Evolutionary conservation across 2,888 invertebrate genomes (phyloP).

Genomic region (Priapulus caudatus): DNA sequence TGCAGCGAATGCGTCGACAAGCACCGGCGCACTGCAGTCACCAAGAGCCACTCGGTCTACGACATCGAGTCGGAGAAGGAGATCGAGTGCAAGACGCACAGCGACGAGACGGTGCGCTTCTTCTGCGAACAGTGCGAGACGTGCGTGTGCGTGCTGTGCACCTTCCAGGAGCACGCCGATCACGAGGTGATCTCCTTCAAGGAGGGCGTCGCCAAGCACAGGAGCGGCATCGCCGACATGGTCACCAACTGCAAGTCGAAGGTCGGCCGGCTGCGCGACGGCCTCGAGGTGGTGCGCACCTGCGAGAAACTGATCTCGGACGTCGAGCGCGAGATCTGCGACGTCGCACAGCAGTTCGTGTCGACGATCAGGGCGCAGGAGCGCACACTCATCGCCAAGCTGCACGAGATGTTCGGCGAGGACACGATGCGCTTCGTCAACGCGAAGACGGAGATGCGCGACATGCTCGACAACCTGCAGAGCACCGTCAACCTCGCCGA

Average conservation of each 20-base stretch:
- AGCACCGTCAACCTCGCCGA: conserved; percentile 32
- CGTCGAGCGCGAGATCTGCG: background rate
- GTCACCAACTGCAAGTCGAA: conserved; percentile 10
- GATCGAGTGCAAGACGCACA: conserved; percentile 34
- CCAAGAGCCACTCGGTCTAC: conserved; percentile 34
- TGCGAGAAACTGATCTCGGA: background rate
- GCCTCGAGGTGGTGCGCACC: background rate
- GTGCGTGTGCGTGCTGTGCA: conserved; percentile 38
- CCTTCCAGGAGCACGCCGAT: conserved; percentile 37
- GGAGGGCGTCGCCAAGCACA: conserved; percentile 32
- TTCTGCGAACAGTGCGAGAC: conserved; percentile 37
- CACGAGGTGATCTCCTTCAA: conserved; percentile 36
- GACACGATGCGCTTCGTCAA: conserved; percentile 29
- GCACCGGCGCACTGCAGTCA: conserved; percentile 33
- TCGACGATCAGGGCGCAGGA: conserved; percentile 22
- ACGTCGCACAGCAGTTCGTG: background rate
- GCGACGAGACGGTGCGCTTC: conserved; percentile 32
- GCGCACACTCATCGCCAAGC: conserved; percentile 29
- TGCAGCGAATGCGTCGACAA: conserved; percentile 35
- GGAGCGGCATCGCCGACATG: background rate
- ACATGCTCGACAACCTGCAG: conserved; percentile 30
- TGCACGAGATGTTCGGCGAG: conserved; percentile 30
- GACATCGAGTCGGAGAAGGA: conserved; percentile 37
- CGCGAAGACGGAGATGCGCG: conserved; percentile 29
- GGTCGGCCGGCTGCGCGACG: background rate